Conservation (phyloP, 2,888 invertebrate species). For the Campaea margaritaria region DNA sequence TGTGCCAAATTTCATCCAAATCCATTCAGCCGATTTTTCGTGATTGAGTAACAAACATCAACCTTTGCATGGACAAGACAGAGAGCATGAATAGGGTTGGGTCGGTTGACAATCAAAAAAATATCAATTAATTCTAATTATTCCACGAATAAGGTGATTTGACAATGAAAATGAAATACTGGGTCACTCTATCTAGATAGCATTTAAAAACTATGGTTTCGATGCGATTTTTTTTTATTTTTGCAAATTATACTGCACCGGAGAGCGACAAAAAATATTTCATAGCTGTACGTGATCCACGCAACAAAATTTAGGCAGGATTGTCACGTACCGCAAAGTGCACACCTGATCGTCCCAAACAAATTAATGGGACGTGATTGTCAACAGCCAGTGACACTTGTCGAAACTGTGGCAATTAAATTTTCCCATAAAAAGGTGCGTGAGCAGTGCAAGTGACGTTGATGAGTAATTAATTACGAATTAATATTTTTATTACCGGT, state of each 20-base stretch:
- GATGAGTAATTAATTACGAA: not conserved
- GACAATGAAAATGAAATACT: too few species aligned
- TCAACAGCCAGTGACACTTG: conserved; percentile 7
- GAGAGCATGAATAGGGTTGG: too few species aligned
- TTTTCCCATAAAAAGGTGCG: conserved; percentile 2
- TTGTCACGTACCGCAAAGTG: conserved; percentile 8
- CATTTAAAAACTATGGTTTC: too few species aligned
- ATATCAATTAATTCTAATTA: too few species aligned
- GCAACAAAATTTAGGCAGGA: not conserved
- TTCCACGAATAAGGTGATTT: too few species aligned
- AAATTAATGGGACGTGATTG: conserved; percentile 4
- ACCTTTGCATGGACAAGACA: too few species aligned
- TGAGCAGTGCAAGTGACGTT: conserved; percentile 8
- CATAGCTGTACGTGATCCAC: not conserved
- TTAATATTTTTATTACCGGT: not conserved
- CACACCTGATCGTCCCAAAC: conserved; percentile 13
- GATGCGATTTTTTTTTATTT: not conserved
- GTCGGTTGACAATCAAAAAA: too few species aligned
- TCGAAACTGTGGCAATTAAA: conserved; percentile 9
- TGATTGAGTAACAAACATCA: too few species aligned
- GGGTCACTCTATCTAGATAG: too few species aligned
- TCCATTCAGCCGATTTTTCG: too few species aligned
- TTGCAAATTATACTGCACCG: not conserved
- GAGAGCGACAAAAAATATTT: not conserved
- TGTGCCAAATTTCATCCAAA: too few species aligned